Evolutionary conservation across 2,797 vertebrate genomes (phyloP).

Genomic region (Brachyalestes nurse): DNA sequence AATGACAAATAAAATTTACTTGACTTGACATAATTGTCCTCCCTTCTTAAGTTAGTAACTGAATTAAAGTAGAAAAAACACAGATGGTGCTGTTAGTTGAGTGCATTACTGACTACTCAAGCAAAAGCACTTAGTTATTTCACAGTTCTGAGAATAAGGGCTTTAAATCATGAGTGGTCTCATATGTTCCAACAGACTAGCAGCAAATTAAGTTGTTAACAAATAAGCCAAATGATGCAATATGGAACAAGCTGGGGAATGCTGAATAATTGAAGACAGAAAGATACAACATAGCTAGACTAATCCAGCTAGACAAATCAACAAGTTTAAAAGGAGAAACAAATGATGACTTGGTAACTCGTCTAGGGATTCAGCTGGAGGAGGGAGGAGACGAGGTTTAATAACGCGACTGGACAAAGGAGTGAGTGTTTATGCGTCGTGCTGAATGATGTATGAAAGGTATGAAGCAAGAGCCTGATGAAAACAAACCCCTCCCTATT

Average conservation of each 20-base stretch:
- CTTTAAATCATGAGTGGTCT: neutral
- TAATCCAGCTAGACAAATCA: neutral
- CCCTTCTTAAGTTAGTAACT: neutral
- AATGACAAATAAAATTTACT: too few relatives aligned
- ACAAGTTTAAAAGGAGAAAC: neutral
- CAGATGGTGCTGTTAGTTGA: neutral
- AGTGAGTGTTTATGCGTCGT: neutral
- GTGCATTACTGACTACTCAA: neutral
- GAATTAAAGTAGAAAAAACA: neutral
- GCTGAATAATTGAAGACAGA: neutral
- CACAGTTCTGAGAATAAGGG: neutral
- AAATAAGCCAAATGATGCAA: neutral
- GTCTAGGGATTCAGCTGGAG: neutral
- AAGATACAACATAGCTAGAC: neutral
- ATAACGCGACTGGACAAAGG: neutral
- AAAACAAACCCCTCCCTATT: constrained; percentile 27
- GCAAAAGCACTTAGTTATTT: neutral
- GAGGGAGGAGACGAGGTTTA: neutral
- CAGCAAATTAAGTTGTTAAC: neutral
- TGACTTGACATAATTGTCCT: neutral
- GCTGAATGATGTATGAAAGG: neutral
- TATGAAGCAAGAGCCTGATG: neutral
- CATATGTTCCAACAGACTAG: neutral
- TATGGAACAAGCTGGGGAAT: neutral
- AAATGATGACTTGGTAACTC: neutral